Conservation (phyloP, 2,113 vertebrate genomes). For the Holacanthus passer region DNA sequence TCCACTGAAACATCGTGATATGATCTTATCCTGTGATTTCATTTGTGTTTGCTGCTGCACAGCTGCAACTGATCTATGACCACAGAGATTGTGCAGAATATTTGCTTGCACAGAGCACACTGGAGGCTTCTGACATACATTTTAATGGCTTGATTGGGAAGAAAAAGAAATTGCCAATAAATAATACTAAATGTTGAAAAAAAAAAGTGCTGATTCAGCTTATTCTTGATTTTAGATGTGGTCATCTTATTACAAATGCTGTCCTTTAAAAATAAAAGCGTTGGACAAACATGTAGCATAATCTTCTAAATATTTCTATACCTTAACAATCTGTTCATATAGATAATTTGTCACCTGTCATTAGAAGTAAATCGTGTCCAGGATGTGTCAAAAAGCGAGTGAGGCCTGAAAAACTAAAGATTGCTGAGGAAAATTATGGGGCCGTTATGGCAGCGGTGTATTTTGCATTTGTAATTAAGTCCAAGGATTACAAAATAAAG, state of each 20-base stretch:
- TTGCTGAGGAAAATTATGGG: neutral
- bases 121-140: neutral
- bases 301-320: neutral
- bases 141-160: neutral
- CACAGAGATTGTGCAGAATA: neutral
- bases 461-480: slow-evolving; percentile 14
- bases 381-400: neutral
- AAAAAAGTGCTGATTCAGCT: neutral
- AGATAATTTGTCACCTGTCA: neutral
- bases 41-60: neutral
- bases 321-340: neutral
- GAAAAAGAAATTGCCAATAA: neutral
- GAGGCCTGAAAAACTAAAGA: neutral
- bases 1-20: neutral
- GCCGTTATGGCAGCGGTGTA: slow-evolving; percentile 2
- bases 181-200: neutral
- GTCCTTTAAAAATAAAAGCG: too few species aligned
- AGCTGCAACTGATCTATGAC: neutral
- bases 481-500: neutral
- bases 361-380: neutral
- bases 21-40: neutral
- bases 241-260: neutral
- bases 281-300: neutral
- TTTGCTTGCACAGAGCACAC: neutral
- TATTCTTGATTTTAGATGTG: neutral